Evolutionary conservation across 92 coral and sea anemone species (phyloP), one percentile per base, ranked within the genome.

Genomic region (Phenganax stokvisi): DNA sequence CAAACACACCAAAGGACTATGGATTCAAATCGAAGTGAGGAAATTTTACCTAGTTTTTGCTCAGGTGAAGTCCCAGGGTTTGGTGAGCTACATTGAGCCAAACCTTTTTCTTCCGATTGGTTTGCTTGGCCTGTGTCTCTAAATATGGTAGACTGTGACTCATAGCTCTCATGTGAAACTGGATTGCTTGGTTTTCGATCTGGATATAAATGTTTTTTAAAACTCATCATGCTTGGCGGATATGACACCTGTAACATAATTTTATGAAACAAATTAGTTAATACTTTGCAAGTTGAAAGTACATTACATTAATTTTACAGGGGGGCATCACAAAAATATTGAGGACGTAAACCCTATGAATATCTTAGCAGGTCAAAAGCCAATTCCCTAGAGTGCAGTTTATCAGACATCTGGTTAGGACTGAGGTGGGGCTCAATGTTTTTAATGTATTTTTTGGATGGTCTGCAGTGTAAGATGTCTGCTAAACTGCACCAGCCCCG

Each of bases 191-290:
- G 28, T 15, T 31, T 76, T 52, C 3, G 80, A 65, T 11, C 47
- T 37, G 69, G 44, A 7, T 31, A 11, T 4, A 69, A 76, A 29
- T 29, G 69, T 76, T 76, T 76, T 64, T 70, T 58, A 60, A 76
- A 76, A 60, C 57, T 76, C 44, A 68, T 12, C 30, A 57, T 69
- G 30, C 31, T 76, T 56, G 69, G 53, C 9, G 61, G 7, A 30
- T 58, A 55, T n/a, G 37, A 57, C 81, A 76, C 54, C 81, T 59
- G 13, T 7, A 68, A 61, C 47, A 5, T 37, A 37, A 37, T 37
- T 37, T 37, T 37, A 69, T 10, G 51, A 25, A 69, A 69, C 51
- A 69, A 25, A 54, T 30, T 16, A 69, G 51, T 9, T 37, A 37
- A 37, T 37, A 37, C 47, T 0, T 37, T 37, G 47, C 47, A 37